These are phyloP conservation scores for Fulica atra DNA, from an alignment of 2,113 vertebrate genomes.

Conservation along the genomic window DNA sequence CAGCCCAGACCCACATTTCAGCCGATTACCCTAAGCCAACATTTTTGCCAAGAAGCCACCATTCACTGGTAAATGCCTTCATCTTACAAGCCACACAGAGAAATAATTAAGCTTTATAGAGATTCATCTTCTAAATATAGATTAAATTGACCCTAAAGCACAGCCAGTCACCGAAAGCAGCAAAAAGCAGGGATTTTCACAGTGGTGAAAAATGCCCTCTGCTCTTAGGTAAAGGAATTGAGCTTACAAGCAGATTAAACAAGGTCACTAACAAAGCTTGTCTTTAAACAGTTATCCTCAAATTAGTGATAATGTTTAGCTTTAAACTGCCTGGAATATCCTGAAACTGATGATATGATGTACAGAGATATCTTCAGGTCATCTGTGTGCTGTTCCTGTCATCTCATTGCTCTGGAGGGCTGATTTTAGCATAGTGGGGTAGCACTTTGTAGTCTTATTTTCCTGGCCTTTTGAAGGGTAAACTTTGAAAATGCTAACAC, in stretches of 20 bases:
- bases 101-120: conserved; percentile 15
- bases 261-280: background rate
- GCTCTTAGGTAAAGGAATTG: background rate
- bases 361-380: background rate
- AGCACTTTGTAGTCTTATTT: background rate
- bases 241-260: background rate
- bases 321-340: background rate
- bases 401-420: background rate
- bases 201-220: background rate
- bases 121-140: background rate
- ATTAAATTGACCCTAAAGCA: background rate
- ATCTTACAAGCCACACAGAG: background rate
- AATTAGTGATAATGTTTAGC: background rate
- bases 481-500: background rate
- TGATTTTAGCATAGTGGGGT: background rate
- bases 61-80: background rate
- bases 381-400: background rate
- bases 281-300: background rate
- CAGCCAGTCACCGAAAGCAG: background rate
- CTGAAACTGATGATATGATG: background rate
- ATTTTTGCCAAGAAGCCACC: background rate
- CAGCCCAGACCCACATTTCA: background rate
- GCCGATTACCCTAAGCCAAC: background rate
- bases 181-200: background rate
- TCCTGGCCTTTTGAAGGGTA: background rate